Conservation (phyloP, 1,140 invertebrate genomes). For the Babylonia areolata region DNA sequence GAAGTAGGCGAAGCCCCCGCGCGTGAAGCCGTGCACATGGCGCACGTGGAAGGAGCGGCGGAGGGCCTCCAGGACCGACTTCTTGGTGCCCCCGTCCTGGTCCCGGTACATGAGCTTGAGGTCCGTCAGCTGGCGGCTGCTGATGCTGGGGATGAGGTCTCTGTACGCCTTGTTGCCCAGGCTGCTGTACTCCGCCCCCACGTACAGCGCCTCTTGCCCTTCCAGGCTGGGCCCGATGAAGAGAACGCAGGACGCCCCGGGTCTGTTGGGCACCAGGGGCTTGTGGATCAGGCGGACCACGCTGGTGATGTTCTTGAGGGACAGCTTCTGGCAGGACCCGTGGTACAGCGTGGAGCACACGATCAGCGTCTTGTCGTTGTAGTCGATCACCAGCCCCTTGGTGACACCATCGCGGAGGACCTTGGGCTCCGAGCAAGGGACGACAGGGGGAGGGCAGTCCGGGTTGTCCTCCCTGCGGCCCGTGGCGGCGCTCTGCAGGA, state of each 20-base stretch:
- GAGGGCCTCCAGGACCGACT: constrained; percentile 45
- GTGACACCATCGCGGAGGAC: constrained; percentile 93
- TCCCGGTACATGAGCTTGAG: constrained; percentile 93
- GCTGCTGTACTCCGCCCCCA: constrained; percentile 91
- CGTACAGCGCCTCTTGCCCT: constrained; percentile 91
- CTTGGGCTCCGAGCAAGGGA: constrained; percentile 53
- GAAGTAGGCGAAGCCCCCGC: constrained; percentile 98
- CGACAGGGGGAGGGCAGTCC: constrained; percentile 84
- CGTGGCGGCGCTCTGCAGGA: constrained; percentile 87
- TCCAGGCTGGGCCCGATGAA: constrained; percentile 96
- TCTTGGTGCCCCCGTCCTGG: constrained; percentile 59
- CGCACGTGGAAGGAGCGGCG: constrained; percentile 80
- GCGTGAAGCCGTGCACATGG: constrained; percentile 96
- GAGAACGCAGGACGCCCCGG: constrained; percentile 93
- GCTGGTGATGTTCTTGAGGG: constrained; percentile 92
- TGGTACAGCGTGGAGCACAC: constrained; percentile 92
- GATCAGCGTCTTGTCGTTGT: constrained; percentile 91
- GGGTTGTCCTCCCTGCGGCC: constrained; percentile 93
- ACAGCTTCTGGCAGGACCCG: constrained; percentile 91
- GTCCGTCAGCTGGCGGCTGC: constrained; percentile 92
- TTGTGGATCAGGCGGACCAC: constrained; percentile 87
- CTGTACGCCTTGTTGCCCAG: constrained; percentile 52
- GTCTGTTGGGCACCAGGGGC: constrained; percentile 96
- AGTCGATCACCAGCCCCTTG: constrained; percentile 96
- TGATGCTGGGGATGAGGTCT: constrained; percentile 94